A percentile compares a stretch with the other conserved stretches of the same genome.
These are phyloP conservation scores for Gnathonemus longibarbis DNA, from an alignment of 2,113 vertebrate genomes.

Conservation along the genomic window DNA sequence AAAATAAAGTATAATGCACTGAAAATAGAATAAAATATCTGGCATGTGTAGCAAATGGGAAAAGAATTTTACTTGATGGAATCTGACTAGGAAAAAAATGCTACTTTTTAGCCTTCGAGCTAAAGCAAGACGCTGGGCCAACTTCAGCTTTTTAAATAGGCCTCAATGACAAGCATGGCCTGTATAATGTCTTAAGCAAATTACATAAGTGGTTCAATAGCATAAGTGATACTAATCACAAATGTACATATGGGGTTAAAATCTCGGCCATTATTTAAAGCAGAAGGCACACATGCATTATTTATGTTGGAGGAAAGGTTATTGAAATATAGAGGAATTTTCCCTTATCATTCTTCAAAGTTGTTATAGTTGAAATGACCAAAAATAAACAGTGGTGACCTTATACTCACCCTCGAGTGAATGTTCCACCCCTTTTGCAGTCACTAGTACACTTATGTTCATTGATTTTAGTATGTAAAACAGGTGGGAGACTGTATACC, in stretches of 20 bases:
- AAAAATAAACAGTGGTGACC: neutral
- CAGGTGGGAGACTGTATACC: neutral
- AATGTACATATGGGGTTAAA: neutral
- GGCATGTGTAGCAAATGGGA: neutral
- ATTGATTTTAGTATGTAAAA: neutral
- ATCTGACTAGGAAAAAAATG: neutral
- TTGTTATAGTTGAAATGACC: neutral
- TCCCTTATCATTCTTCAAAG: conserved; percentile 2
- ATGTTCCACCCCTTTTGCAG: neutral
- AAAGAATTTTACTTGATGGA: neutral
- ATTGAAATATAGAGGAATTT: neutral
- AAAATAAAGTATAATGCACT: neutral
- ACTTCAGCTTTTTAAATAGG: neutral
- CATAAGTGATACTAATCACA: neutral
- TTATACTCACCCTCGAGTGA: neutral
- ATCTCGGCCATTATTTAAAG: neutral
- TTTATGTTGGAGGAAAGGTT: neutral
- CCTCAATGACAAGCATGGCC: neutral
- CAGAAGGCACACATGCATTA: neutral
- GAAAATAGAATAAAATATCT: neutral
- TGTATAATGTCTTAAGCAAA: neutral
- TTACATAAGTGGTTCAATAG: neutral
- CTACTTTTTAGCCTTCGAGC: neutral
- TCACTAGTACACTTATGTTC: neutral
- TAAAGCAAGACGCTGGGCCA: neutral